Evolutionary conservation across 2,113 vertebrate genomes (phyloP).

Genomic region (Arvicanthis niloticus): DNA sequence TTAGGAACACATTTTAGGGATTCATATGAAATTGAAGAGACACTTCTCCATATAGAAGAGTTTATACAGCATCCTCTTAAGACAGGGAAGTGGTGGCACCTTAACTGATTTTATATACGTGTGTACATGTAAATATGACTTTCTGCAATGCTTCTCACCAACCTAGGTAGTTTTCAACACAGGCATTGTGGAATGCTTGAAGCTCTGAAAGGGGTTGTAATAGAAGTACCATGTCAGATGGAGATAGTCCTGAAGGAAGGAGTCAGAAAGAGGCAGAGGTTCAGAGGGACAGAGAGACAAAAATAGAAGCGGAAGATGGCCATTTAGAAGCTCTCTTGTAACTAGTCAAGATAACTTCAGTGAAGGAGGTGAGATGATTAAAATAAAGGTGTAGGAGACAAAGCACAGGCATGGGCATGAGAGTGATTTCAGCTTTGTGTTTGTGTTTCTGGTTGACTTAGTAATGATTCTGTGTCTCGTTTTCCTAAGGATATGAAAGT

Average conservation of each 20-base stretch:
- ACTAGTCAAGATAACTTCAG: conserved; percentile 68
- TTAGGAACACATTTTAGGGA: conserved; percentile 17
- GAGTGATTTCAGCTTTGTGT: not conserved
- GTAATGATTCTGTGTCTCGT: not conserved
- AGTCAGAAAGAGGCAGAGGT: conserved; percentile 11
- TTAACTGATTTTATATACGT: conserved; percentile 6
- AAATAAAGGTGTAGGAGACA: conserved; percentile 60
- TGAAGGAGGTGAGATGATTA: conserved; percentile 56
- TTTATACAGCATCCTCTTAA: not conserved
- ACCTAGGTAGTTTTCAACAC: conserved; percentile 10
- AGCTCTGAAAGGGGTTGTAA: conserved; percentile 42
- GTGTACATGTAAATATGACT: conserved; percentile 1
- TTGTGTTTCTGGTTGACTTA: conserved; percentile 40
- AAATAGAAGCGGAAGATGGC: conserved; percentile 67
- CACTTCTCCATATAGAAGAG: conserved; percentile 1
- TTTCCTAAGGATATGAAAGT: conserved; percentile 53
- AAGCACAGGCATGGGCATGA: conserved; percentile 47
- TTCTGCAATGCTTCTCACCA: conserved; percentile 26
- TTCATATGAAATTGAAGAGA: conserved; percentile 7
- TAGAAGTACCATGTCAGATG: conserved; percentile 53
- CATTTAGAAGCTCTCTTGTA: conserved; percentile 47
- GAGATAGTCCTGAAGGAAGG: conserved; percentile 39
- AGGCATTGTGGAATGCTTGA: conserved; percentile 39
- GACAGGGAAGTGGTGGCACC: not conserved
- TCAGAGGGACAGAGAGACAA: conserved; percentile 30